Evolutionary conservation across 2,888 invertebrate species (phyloP), one percentile per base, ranked within the genome.

Genomic region (Cephus pulcher): DNA sequence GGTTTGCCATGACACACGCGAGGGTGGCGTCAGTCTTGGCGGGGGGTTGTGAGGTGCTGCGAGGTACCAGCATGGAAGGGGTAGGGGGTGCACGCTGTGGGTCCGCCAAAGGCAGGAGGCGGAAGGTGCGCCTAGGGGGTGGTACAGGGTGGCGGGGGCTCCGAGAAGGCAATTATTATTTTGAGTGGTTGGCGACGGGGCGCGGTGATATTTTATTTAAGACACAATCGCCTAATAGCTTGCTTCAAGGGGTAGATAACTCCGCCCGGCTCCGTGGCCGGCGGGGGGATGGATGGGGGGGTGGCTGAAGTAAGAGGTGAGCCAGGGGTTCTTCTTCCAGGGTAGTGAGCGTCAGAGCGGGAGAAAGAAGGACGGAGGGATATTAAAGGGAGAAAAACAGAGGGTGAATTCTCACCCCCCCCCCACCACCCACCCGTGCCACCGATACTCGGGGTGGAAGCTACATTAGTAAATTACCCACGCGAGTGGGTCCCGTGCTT

Each of bases 191-290:
- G 88, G 88, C 88, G 89, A 89, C 88, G 88, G 86, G 84, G 84
- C 83, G 83, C 80, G 81, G 83, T 86, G 85, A 91, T 91, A 90
- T 90, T 90, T 91, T 91, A 90, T 91, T 91, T 89, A 91, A 89
- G 89, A 87, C 85, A 90, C 90, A 91, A 91, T 91, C 91, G 89
- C 87, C 89, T 91, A 90, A 91, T 90, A 91, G 90, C 90, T 86
- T 79, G 85, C 82, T 87, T 85, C 86, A 85, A 86, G 84, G 83
- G 85, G 78, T 82, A 82, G 83, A 84, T 84, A 84, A 84, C 82
- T 81, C 78, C 80, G 80, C 79, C 78, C 79, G 76, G 80, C 79
- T 79, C 77, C 69, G 80, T 71, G 74, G 77, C 78, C 78, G 73
- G 79, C 75, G 69, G 32, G 40, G 40, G 71, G 68, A 74, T 32